Base-by-base conservation (phyloP, 1,140 invertebrate genomes). In the Andricus grossulariae region DNA sequence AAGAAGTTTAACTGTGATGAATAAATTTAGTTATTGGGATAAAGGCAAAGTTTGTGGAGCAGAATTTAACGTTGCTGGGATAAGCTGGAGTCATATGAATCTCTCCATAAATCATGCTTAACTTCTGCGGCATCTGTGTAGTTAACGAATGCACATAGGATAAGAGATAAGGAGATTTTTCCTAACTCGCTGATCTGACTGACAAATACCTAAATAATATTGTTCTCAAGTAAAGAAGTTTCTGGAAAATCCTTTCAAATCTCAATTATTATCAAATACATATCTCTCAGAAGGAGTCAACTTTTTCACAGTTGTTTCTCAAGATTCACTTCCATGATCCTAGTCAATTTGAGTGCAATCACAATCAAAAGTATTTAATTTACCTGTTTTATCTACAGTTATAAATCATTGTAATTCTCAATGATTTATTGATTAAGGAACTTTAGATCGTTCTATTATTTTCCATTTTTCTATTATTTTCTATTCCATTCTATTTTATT, bases 71-170 rank as follows among this genome's bases (percentile, higher is more conserved):
- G 15, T 66, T 66, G 60, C 60, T 66, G n/a, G 60, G 60, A 66
- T 66, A 66, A 66, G 60, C 60, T 25, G 25, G 39, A 66, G 60
- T 66, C 60, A 66, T 66, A 66, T 66, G 60, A 66, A 66, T 66
- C 25, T 66, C 15, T 39, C 60, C 60, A 66, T 66, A 66, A 66
- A 66, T 66, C 60, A 66, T 66, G 25, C 60, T 66, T 66, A 45
- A 66, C 60, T 66, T 66, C 15, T 39, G 60, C 60, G 60, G 60
- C 15, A 66, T 66, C 60, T 66, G 16, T 45, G 25, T 39, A 66
- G 60, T 66, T 66, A 66, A 66, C 60, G 60, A 66, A 66, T 66
- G 25, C 60, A 66, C 60, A 66, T 66, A 66, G 60, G 60, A 66
- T 66, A 66, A 39, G 39, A 39, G 60, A 66, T 66, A 66, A 66